Conservation (phyloP, 2,113 vertebrate genomes). For the Mesocricetus auratus region DNA sequence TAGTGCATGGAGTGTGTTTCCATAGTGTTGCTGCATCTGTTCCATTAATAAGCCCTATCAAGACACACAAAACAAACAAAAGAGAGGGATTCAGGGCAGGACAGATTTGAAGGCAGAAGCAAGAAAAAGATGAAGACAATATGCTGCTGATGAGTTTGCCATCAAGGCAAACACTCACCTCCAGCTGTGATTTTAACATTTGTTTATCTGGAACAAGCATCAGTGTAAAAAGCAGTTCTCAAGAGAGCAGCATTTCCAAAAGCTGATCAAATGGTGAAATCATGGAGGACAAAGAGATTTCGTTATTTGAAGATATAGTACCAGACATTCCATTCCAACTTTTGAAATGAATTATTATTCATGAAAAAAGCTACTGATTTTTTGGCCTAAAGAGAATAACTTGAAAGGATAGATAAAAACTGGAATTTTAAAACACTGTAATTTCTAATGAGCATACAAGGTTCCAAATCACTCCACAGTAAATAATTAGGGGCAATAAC, state of each 20-base stretch:
- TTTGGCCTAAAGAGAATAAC: neutral
- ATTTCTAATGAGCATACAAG: constrained; percentile 39
- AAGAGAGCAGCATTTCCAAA: constrained; percentile 36
- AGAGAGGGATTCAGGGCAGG: constrained; percentile 12
- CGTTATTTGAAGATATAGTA: constrained; percentile 40
- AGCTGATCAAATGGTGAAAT: constrained; percentile 57
- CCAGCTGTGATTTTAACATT: constrained; percentile 57
- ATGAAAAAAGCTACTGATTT: constrained; percentile 70
- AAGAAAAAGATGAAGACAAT: constrained; percentile 59
- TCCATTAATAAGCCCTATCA: constrained; percentile 38
- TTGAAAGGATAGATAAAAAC: constrained; percentile 47
- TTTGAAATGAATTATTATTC: constrained; percentile 61
- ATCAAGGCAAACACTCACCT: constrained; percentile 33
- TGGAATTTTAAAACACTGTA: constrained; percentile 39
- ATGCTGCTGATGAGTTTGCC: constrained; percentile 54
- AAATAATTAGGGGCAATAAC: constrained; percentile 8
- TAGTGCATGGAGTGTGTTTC: constrained; percentile 21
- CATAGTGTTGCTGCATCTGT: constrained; percentile 51
- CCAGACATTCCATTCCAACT: constrained; percentile 50
- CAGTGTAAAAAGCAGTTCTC: constrained; percentile 40
- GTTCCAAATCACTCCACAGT: neutral
- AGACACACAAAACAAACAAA: constrained; percentile 29
- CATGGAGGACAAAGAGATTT: constrained; percentile 45
- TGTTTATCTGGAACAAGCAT: constrained; percentile 58
- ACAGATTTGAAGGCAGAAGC: constrained; percentile 46